Evolutionary conservation across 1,140 invertebrate genomes (phyloP), one percentile per base, ranked within the genome.

Genomic region (Aricia agestis): DNA sequence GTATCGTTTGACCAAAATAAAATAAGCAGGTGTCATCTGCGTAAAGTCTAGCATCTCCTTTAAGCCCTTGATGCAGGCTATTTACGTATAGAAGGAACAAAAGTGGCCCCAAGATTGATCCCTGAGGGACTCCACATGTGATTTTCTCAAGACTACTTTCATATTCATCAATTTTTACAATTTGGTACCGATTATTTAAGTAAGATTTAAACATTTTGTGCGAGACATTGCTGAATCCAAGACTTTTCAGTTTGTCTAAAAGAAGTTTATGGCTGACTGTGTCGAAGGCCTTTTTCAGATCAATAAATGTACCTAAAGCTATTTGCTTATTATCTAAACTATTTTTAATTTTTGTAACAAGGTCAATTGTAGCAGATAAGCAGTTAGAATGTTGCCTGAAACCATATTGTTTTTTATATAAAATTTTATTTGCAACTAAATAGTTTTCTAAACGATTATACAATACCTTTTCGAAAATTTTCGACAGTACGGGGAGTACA

Each of bases 1-100:
- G n/a, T 41, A 77, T 71, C 42, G 70, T 69, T 5, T 68, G 32
- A 10, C 71, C 75, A 69, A 58, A 76, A 25, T 77, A 80, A 61
- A 78, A 77, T 15, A 78, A 36, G 52, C 74, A 74, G 18, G 78
- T 82, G 59, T 80, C 76, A 59, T 82, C 78, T 17, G 78, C 78
- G 36, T 80, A 80, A 11, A 79, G 73, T 17, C 74, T 72, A n/a
- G 78, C 42, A 41, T 80, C 45, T 10, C 74, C 74, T 70, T 67
- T 75, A 15, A 79, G 66, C 17, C 70, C 73, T 18, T 74, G 31
- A 67, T 67, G 19, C 7, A 78, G 71, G 31, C 66, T 69, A 68
- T 78, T 78, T 36, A 78, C 72, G 65, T 80, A 78, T 45, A 80
- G 73, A 11, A 76, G 15, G n/a, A 80, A 80, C 11, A 78, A 11